These are phyloP conservation scores for Pristionchus arcanus DNA, from an alignment of 2,888 invertebrate species.

Conservation along the genomic window DNA sequence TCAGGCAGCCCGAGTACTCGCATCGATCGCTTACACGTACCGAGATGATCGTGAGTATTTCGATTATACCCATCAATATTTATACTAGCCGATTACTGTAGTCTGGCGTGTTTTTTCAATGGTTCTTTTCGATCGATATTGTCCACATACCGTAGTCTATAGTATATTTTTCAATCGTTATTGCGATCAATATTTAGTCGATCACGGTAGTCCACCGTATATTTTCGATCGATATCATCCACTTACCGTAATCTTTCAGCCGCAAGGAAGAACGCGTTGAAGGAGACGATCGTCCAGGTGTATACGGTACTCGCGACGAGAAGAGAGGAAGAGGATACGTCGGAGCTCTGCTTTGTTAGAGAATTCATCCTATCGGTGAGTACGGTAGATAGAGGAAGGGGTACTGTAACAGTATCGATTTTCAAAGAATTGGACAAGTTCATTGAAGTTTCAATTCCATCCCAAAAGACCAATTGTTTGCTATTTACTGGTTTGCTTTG, in stretches of 20 bases:
- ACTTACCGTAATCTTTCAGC: neutral
- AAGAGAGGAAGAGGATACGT: constrained; percentile 43
- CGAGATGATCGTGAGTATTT: constrained; percentile 57
- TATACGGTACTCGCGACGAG: constrained; percentile 34
- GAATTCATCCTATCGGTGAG: constrained; percentile 46
- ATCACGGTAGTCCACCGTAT: neutral
- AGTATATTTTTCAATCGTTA: no score
- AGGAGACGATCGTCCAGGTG: constrained; percentile 31
- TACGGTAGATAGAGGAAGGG: neutral
- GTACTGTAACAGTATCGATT: neutral
- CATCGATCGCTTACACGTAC: constrained; percentile 58
- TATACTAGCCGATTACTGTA: neutral
- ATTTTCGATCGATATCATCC: neutral
- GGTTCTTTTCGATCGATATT: neutral
- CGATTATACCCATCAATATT: neutral
- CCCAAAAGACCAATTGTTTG: no score
- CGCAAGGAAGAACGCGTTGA: constrained; percentile 49
- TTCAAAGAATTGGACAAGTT: no score
- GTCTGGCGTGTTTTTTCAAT: neutral
- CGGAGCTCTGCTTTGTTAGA: constrained; percentile 55
- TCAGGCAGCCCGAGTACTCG: constrained; percentile 53
- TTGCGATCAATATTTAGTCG: neutral
- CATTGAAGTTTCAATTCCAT: no score
- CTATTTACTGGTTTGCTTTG: no score
- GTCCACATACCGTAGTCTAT: neutral